Base-by-base conservation (phyloP, 2,113 vertebrate genomes). In the Lepus europaeus region DNA sequence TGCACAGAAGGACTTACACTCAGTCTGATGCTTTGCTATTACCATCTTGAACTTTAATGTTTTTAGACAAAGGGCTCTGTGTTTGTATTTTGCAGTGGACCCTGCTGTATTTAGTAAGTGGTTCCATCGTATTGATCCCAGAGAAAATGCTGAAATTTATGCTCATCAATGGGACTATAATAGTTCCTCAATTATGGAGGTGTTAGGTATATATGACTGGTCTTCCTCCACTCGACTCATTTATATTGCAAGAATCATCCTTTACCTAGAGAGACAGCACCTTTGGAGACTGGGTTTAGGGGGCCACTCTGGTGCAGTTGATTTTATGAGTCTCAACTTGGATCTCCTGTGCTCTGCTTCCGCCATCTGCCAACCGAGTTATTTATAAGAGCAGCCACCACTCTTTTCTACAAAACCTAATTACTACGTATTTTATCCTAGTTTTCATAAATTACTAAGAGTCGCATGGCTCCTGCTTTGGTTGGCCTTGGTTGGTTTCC, bases 401-500 rank as follows among this genome's bases (percentile, higher is more conserved):
- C n/a, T 29, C 39, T 72, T 73, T 77, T 73, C 61, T 4, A n/a
- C 31, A 63, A n/a, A 85, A 33, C 2, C 23, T 73, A 87, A 49
- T 76, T 79, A 49, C n/a, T 66, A 16, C 61, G 33, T 88, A 8
- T 69, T 90, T 82, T 59, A 13, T 14, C 27, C 84, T 61, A 49
- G 45, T 61, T 93, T 87, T 93, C 73, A 63, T 70, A 31, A 20
- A 84, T 84, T 59, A 17, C 69, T 77, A 39, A 84, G 95, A 77
- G 33, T 9, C 76, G 22, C 25, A 11, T 59, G 68, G 14, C 33
- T 22, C 9, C 68, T 51, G 10, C 22, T 70, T 31, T 36, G 73
- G 36, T 27, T 25, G 16, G 13, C 22, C 4, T 64, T 73, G 39
- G 11, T 36, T 79, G 8, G 9, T 70, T 85, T 94, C 33, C 36